Evolutionary conservation across 2,113 vertebrate species (phyloP).

Genomic region (Glaucidium brasilianum): DNA sequence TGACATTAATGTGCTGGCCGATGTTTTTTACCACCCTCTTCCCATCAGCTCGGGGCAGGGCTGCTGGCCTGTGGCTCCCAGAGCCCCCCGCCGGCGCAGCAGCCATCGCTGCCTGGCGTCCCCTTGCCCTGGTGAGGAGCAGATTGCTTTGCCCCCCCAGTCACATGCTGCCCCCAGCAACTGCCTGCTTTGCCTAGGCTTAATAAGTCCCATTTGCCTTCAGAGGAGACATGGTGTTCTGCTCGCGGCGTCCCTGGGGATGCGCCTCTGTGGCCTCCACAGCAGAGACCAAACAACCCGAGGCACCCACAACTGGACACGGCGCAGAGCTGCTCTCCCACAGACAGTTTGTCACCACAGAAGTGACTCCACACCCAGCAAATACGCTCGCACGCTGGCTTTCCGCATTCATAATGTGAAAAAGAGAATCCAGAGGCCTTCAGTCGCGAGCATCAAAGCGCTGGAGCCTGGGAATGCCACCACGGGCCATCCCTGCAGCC

Average conservation of each 20-base stretch:
- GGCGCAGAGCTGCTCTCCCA: accelerated
- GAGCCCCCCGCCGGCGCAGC: accelerated
- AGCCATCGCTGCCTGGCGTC: not conserved
- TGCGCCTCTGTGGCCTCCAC: not conserved
- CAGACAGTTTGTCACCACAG: not conserved
- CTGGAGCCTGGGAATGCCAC: no score
- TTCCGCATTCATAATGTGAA: no score
- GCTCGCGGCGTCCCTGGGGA: not conserved
- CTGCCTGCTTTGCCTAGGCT: not conserved
- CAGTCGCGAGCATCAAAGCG: accelerated
- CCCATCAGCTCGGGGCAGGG: not conserved
- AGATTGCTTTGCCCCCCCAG: not conserved
- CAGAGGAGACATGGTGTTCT: not conserved
- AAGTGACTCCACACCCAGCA: not conserved
- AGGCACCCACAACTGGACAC: not conserved
- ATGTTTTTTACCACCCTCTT: not conserved
- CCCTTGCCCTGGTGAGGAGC: accelerated
- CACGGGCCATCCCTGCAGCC: accelerated
- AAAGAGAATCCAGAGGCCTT: not conserved
- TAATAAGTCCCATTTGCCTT: not conserved
- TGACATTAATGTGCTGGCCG: not conserved
- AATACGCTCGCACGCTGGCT: accelerated
- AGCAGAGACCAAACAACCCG: not conserved
- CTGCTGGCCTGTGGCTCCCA: not conserved
- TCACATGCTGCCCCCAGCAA: not conserved